Percentiles rank a stretch among this genome's conserved stretches.
These are phyloP conservation scores for Channa maculata DNA, from an alignment of 2,113 vertebrate species.

Conservation along the genomic window DNA sequence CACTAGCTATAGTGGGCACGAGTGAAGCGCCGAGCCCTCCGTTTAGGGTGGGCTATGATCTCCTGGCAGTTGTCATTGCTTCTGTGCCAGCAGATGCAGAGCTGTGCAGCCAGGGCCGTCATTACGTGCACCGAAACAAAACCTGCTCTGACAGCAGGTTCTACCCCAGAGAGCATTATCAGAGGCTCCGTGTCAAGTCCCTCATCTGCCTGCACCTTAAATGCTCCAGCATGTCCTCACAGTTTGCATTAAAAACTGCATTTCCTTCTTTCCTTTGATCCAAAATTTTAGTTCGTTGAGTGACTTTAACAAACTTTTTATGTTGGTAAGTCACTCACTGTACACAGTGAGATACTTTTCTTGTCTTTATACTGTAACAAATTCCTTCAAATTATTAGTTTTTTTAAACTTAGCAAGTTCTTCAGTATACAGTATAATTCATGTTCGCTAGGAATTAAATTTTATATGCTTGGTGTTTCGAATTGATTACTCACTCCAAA, in stretches of 20 bases:
- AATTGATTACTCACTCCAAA: too few relatives aligned
- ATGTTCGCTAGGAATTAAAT: too few relatives aligned
- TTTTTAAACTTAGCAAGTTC: too few relatives aligned
- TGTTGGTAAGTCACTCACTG: too few relatives aligned
- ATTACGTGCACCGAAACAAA: slow-evolving; percentile 40
- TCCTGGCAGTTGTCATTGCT: slow-evolving; percentile 28
- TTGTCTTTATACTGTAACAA: too few relatives aligned
- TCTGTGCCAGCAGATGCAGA: slow-evolving; percentile 43
- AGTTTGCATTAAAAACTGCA: background rate
- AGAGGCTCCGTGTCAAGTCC: slow-evolving; percentile 48
- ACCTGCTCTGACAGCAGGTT: slow-evolving; percentile 62
- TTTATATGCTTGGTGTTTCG: too few relatives aligned
- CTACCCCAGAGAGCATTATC: slow-evolving; percentile 31
- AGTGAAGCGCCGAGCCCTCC: slow-evolving; percentile 14
- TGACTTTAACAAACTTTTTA: background rate
- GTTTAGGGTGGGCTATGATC: slow-evolving; percentile 43
- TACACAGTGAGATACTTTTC: too few relatives aligned
- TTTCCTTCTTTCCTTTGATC: slow-evolving; percentile 7
- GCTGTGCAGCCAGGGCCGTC: slow-evolving; percentile 36
- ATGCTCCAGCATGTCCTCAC: slow-evolving; percentile 11
- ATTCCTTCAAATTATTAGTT: too few relatives aligned
- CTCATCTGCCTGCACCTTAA: slow-evolving; percentile 49
- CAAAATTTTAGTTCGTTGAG: background rate
- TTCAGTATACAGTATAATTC: too few relatives aligned
- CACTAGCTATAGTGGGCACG: background rate